Percentiles rank a stretch among this genome's conserved stretches.
These are phyloP conservation scores for Saturnia japonica DNA, from an alignment of 2,888 invertebrate genomes.

Conservation along the genomic window DNA sequence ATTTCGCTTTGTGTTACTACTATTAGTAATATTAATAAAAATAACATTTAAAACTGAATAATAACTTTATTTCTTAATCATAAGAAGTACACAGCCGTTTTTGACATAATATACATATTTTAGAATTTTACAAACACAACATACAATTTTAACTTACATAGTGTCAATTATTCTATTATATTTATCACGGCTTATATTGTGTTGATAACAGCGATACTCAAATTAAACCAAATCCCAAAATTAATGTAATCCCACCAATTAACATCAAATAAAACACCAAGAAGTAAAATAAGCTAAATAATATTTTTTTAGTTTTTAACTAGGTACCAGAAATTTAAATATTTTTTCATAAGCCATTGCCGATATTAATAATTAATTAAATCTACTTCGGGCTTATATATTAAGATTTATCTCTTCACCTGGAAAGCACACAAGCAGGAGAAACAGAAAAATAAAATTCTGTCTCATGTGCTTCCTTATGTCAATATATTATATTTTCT, in stretches of 20 bases:
- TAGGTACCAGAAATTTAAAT: background rate
- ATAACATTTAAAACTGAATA: background rate
- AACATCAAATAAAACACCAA: too few relatives aligned
- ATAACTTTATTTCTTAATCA: slow-evolving; percentile 40
- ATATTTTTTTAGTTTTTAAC: too few relatives aligned
- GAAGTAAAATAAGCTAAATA: too few relatives aligned
- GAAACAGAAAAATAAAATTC: background rate
- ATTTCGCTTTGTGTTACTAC: background rate
- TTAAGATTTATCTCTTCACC: background rate
- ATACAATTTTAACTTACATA: background rate
- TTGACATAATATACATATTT: slow-evolving; percentile 39
- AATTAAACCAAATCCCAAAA: too few relatives aligned
- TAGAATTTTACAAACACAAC: slow-evolving; percentile 9
- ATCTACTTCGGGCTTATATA: background rate
- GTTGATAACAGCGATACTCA: background rate
- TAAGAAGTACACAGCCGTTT: slow-evolving; percentile 80
- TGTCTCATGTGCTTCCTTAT: background rate
- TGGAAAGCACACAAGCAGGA: background rate
- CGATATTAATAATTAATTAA: background rate
- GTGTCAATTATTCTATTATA: background rate
- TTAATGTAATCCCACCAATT: too few relatives aligned
- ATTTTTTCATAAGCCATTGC: background rate
- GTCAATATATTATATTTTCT: background rate
- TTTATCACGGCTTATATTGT: background rate
- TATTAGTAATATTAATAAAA: background rate